Evolutionary conservation across 92 coral and sea anemone genomes (phyloP).

Genomic region (Nematostella vectensis): DNA sequence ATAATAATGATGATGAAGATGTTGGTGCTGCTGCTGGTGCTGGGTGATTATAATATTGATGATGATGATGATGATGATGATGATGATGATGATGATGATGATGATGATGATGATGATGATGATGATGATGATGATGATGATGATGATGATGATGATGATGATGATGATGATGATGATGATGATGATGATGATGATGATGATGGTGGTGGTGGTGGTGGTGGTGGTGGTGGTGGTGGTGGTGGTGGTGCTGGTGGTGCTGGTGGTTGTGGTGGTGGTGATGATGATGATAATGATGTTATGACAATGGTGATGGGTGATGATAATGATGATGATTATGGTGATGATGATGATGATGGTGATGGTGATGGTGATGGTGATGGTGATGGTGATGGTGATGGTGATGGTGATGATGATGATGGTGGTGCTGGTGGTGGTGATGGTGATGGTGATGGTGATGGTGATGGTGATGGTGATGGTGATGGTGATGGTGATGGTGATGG

Average conservation of each 20-base stretch:
- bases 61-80: conserved; percentile 2
- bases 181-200: conserved; percentile 3
- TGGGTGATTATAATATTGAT: conserved; percentile 1
- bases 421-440: too few relatives aligned
- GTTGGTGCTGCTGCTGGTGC: background rate
- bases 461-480: too few relatives aligned
- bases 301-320: too few relatives aligned
- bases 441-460: too few relatives aligned
- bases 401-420: conserved; percentile 3
- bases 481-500: too few relatives aligned
- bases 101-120: conserved; percentile 3
- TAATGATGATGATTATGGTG: too few relatives aligned
- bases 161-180: conserved; percentile 3
- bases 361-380: conserved; percentile 4
- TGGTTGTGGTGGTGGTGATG: too few relatives aligned
- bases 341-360: too few relatives aligned
- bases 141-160: conserved; percentile 3
- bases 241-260: too few relatives aligned
- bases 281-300: too few relatives aligned
- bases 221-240: too few relatives aligned
- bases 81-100: conserved; percentile 3
- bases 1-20: conserved; percentile 1
- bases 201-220: conserved; percentile 4
- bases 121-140: conserved; percentile 3
- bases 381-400: conserved; percentile 2